A percentile compares a stretch with the other conserved stretches of the same genome.
Conservation (phyloP, 1,140 invertebrate species). For the Eueides isabella region DNA sequence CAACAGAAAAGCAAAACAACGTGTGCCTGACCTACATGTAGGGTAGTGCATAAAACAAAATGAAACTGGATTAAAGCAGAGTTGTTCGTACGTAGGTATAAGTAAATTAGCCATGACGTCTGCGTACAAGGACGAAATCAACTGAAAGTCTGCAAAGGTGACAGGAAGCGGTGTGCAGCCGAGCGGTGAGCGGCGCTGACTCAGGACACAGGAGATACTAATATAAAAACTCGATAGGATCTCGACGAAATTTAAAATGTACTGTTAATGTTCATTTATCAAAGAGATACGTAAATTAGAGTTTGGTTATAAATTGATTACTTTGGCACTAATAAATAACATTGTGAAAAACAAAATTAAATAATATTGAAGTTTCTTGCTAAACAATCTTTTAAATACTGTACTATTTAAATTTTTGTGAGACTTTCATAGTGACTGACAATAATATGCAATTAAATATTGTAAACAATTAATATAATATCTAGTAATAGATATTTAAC, state of each 20-base stretch:
- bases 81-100: slow-evolving; percentile 43
- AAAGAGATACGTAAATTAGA: background rate
- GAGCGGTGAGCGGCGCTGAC: slow-evolving; percentile 62
- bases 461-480: background rate
- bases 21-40: slow-evolving; percentile 32
- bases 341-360: background rate
- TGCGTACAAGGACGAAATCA: slow-evolving; percentile 70
- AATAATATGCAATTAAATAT: background rate
- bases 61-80: slow-evolving; percentile 44
- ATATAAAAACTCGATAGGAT: slow-evolving; percentile 46
- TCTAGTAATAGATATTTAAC: background rate
- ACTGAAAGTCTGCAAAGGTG: slow-evolving; percentile 74
- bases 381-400: background rate
- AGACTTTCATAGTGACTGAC: background rate
- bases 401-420: background rate
- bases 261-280: background rate
- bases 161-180: slow-evolving; percentile 72
- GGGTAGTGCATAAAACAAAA: slow-evolving; percentile 32
- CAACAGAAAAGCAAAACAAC: slow-evolving; percentile 31
- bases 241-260: background rate
- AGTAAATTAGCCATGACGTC: slow-evolving; percentile 58
- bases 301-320: background rate
- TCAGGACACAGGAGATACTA: slow-evolving; percentile 55
- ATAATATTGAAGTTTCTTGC: background rate
- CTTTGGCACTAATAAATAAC: background rate